Evolutionary conservation across 2,797 vertebrate species (phyloP).

Genomic region (Holocentrus rufus): DNA sequence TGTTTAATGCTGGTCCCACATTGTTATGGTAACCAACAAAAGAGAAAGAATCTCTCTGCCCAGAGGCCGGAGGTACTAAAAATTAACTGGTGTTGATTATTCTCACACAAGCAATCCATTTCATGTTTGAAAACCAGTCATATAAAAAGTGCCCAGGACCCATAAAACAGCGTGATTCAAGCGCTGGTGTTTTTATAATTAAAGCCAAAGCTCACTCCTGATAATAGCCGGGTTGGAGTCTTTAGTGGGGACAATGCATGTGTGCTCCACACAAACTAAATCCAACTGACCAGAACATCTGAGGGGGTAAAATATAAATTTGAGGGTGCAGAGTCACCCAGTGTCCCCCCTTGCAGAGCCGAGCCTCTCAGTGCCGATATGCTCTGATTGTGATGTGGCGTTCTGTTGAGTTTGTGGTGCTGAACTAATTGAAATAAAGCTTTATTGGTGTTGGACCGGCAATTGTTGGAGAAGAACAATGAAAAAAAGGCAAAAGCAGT

Average conservation of each 20-base stretch:
- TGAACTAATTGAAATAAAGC: neutral
- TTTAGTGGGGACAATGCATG: slow-evolving; percentile 57
- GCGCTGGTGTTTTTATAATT: slow-evolving; percentile 80
- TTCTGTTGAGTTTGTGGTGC: slow-evolving; percentile 1
- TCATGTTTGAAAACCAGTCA: slow-evolving; percentile 80
- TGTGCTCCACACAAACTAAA: slow-evolving; percentile 54
- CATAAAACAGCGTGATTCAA: slow-evolving; percentile 82
- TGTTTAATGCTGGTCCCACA: slow-evolving; percentile 43
- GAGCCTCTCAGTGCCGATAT: slow-evolving; percentile 16
- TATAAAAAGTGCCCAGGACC: slow-evolving; percentile 78
- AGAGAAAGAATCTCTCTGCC: slow-evolving; percentile 40
- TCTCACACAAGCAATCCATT: slow-evolving; percentile 74
- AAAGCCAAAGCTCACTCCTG: slow-evolving; percentile 75
- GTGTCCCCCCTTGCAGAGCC: slow-evolving; percentile 10
- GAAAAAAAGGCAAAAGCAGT: neutral
- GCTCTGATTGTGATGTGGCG: slow-evolving; percentile 20
- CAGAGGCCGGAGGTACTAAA: slow-evolving; percentile 58
- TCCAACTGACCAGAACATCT: slow-evolving; percentile 34
- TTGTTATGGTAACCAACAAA: slow-evolving; percentile 54
- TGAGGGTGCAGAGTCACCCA: neutral
- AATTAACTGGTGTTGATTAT: slow-evolving; percentile 79
- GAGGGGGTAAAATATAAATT: slow-evolving; percentile 7
- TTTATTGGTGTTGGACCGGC: neutral
- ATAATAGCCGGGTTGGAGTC: slow-evolving; percentile 79
- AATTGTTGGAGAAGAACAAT: neutral